Evolutionary conservation across 1,140 invertebrate genomes (phyloP), one percentile per base, ranked within the genome.

Genomic region (Brachionus koreanus): DNA sequence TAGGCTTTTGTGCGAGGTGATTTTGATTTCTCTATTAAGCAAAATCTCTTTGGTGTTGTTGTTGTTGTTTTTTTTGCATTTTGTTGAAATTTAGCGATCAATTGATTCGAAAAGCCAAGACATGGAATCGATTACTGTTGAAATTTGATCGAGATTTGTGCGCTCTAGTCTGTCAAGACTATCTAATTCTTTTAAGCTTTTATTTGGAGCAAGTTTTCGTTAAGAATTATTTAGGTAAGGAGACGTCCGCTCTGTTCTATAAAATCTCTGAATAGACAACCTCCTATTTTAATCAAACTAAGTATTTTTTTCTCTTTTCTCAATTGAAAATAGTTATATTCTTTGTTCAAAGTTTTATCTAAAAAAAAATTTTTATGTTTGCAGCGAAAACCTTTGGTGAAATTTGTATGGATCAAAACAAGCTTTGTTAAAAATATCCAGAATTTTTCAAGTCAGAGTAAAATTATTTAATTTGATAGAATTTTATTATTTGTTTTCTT

Each of bases 61-160:
- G 43, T 46, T 46, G 1, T 46, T n/a, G n/a, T 46, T 46, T n/a
- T 69, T 69, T 69, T 69, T 69, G 6, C 12, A 19, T 39, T 37
- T 69, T 19, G 37, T 69, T 39, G 33, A 69, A 69, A 69, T 16
- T 69, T 39, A 5, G 33, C 65, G 33, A 65, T 65, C 25, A 65
- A 65, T 65, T 13, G 33, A n/a, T 69, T 69, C 16, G 33, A 39
- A 6, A 33, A 33, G 19, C 16, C 16, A 69, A 39, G n/a, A 39
- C 33, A 69, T 69, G 65, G 65, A 69, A 69, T 69, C 65, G 65
- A 42, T 69, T 69, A 69, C n/a, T 69, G 65, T 69, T 69, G 65
- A 69, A 69, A 69, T 69, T 2, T 69, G 37, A 39, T 63, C 19
- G 61, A 12, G 10, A 63, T 63, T 63, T 29, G 29, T 29, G 29